These are phyloP conservation scores for Molothrus ater DNA, from an alignment of 2,797 vertebrate genomes.

Conservation along the genomic window DNA sequence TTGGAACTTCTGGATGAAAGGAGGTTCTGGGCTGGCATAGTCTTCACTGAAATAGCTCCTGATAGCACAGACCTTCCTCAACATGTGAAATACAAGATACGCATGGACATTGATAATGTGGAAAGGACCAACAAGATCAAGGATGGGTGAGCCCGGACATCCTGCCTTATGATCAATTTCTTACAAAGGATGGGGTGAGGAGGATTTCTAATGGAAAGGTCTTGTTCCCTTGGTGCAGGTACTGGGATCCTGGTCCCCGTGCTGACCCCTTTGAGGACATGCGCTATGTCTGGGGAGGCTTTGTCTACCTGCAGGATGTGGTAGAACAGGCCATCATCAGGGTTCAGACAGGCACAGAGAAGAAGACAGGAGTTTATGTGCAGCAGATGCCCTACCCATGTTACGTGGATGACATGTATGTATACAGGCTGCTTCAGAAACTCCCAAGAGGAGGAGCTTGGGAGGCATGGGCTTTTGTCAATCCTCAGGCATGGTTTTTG, in stretches of 20 bases:
- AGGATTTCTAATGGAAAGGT: background rate
- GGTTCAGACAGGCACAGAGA: constrained; percentile 86
- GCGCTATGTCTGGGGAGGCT: constrained; percentile 96
- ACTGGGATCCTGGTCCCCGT: constrained; percentile 97
- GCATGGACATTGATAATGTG: constrained; percentile 99
- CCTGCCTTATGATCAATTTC: background rate
- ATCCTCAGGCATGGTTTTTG: background rate
- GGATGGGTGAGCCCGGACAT: constrained; percentile 82
- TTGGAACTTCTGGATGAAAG: constrained; percentile 90
- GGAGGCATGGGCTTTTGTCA: background rate
- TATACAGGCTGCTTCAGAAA: background rate
- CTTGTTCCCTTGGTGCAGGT: constrained; percentile 76
- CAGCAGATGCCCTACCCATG: constrained; percentile 99
- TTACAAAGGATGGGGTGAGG: background rate
- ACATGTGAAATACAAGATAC: constrained; percentile 96
- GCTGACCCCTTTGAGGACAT: constrained; percentile 98
- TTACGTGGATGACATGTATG: constrained; percentile 96
- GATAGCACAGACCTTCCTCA: constrained; percentile 83
- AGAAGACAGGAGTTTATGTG: constrained; percentile 91
- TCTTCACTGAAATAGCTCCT: constrained; percentile 87
- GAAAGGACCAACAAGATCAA: constrained; percentile 99
- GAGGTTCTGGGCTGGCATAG: constrained; percentile 96
- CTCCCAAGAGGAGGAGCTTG: background rate
- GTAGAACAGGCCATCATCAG: constrained; percentile 95
- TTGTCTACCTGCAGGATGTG: constrained; percentile 94